Base-by-base conservation (phyloP, 2,113 vertebrate genomes). In the Chionomys nivalis region DNA sequence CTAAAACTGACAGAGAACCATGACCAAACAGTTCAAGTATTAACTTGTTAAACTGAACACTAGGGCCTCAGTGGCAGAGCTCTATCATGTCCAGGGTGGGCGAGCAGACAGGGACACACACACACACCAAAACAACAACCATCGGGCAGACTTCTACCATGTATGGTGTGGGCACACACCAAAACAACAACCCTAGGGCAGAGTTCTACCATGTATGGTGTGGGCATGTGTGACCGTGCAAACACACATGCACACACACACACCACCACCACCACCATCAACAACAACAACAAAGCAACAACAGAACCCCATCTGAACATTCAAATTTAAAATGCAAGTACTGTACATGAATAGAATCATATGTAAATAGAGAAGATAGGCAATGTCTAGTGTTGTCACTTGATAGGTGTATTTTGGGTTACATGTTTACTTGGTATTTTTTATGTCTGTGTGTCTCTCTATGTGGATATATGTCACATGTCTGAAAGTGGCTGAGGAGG, bases 371-470 rank as follows among this genome's bases (percentile, higher is more conserved):
- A 63, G 39, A 17, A 75, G 83, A 88, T 10, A 92, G 12, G 42
- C 47, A 23, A 83, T 91, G 52, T 95, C 93, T 95, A 88, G 91
- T 85, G n/a, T 78, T 73, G 70, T 70, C 36, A 36, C 49, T 93
- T 95, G 68, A 91, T 36, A 44, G 89, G 75, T 26, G 39, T 90
- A 96, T 89, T 94, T 97, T 39, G n/a, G 65, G 95, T 81, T 85
- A 47, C 96, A 75, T 83, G 39, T 88, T 97, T 66, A 70, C 42
- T 87, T 52, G 31, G 49, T 3, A n/a, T 16, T 61, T 66, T 65
- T 33, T 61, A 23, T 83, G 12, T 66, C 14, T 86, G 61, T 66
- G 17, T 96, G 89, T 14, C 5, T 81, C 55, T 58, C 55, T 58
- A 21, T 12, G 11, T 31, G 6, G 33, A 26, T 63, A 31, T 47